A percentile compares a stretch with the other conserved stretches of the same genome.
These are phyloP conservation scores for Thymelicus lineola DNA, from an alignment of 2,888 invertebrate genomes.

Conservation along the genomic window DNA sequence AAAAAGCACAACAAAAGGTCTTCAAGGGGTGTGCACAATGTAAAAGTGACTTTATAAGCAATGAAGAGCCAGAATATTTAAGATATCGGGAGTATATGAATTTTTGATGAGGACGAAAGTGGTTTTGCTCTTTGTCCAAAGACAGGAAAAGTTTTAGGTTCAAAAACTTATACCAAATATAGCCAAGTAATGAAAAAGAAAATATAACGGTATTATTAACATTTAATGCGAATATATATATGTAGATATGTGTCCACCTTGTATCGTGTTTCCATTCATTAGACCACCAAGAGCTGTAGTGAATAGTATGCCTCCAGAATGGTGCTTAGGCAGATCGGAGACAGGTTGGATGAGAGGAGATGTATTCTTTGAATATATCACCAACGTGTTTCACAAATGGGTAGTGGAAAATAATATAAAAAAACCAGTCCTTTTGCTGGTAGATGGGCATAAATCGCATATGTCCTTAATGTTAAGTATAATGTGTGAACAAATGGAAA, in stretches of 20 bases:
- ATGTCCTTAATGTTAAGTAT: slow-evolving; percentile 45
- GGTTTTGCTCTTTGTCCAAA: slow-evolving; percentile 49
- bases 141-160: slow-evolving; percentile 50
- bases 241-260: slow-evolving; percentile 14
- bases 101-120: slow-evolving; percentile 47
- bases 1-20: too few species aligned
- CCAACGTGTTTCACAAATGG: slow-evolving; percentile 48
- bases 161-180: slow-evolving; percentile 37
- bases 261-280: too few species aligned
- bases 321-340: slow-evolving; percentile 43
- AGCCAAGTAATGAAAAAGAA: slow-evolving; percentile 47
- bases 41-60: too few species aligned
- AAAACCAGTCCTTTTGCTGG: slow-evolving; percentile 47
- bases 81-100: too few species aligned
- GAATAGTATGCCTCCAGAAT: neutral
- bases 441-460: slow-evolving; percentile 50
- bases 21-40: too few species aligned
- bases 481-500: slow-evolving; percentile 39
- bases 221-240: slow-evolving; percentile 42
- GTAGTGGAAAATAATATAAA: slow-evolving; percentile 41
- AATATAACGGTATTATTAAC: slow-evolving; percentile 46
- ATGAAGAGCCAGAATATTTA: too few species aligned
- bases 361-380: slow-evolving; percentile 28
- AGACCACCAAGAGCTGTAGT: slow-evolving; percentile 44
- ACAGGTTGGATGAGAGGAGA: slow-evolving; percentile 44